A percentile compares a stretch with the other conserved stretches of the same genome.
Conservation (phyloP, 2,113 vertebrate species). For the Psephotus haematonotus region DNA sequence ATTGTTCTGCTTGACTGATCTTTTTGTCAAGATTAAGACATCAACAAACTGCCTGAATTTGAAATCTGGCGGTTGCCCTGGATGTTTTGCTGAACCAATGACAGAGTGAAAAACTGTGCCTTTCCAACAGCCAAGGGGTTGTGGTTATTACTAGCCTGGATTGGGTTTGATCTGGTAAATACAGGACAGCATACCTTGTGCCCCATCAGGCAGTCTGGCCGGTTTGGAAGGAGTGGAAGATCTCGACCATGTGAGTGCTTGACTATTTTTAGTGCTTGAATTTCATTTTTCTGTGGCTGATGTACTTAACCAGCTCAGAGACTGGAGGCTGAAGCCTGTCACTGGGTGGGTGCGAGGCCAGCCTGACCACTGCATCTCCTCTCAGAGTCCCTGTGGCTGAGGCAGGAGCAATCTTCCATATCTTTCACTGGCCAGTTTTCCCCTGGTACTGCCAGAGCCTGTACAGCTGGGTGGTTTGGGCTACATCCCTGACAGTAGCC, state of each 20-base stretch:
- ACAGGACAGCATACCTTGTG: fast-evolving
- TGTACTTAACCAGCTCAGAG: not conserved
- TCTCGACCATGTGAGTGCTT: too few relatives aligned
- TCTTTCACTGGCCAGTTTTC: not conserved
- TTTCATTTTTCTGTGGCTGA: not conserved
- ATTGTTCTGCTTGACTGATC: not conserved
- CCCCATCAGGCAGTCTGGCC: not conserved
- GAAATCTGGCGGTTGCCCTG: not conserved
- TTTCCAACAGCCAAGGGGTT: not conserved
- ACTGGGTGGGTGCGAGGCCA: fast-evolving
- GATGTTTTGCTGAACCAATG: not conserved
- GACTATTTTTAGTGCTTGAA: not conserved
- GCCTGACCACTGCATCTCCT: not conserved
- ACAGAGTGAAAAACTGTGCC: not conserved
- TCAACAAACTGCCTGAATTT: too few relatives aligned
- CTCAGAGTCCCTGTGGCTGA: fast-evolving
- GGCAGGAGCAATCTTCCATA: fast-evolving
- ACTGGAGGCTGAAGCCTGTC: not conserved
- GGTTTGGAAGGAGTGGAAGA: not conserved
- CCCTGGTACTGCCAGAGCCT: fast-evolving
- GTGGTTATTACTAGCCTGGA: fast-evolving
- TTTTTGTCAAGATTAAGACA: not conserved
- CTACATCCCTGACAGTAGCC: fast-evolving
- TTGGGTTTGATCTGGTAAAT: not conserved
- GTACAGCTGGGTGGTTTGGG: fast-evolving